phyloP scores from a whole-genome alignment of 2,797 vertebrate species.

The Babyrousa celebensis region DNA sequence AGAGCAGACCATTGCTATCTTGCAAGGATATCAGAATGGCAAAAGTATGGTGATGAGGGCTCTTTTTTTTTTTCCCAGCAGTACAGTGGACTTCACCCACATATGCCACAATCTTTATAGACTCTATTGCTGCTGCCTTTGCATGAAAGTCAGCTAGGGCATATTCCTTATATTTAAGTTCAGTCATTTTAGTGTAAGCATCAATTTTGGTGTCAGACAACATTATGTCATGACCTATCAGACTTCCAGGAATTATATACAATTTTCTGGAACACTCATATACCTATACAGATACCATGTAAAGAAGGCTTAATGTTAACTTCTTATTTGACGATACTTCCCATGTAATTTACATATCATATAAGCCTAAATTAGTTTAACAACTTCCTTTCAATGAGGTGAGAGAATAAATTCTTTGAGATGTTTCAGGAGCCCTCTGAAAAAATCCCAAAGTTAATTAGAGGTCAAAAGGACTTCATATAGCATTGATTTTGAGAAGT shows the following conservation, averaged over 20 bases:
- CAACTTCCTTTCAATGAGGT: neutral
- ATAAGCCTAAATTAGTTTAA: neutral
- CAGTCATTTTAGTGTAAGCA: neutral
- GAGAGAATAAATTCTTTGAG: neutral
- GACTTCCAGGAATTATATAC: neutral
- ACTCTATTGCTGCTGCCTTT: neutral
- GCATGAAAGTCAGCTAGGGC: neutral
- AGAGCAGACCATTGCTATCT: too few species aligned
- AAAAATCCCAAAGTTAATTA: neutral
- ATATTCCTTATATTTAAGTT: neutral
- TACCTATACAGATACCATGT: neutral
- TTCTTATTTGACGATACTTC: neutral
- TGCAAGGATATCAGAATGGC: too few species aligned
- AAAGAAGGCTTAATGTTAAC: neutral
- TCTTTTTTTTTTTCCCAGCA: too few species aligned
- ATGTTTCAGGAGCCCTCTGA: neutral
- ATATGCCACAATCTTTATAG: neutral
- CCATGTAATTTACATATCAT: neutral
- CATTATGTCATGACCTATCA: neutral
- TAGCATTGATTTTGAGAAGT: neutral
- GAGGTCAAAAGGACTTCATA: neutral
- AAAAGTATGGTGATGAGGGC: too few species aligned
- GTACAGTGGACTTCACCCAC: neutral
- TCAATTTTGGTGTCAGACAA: neutral
- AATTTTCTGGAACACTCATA: neutral